Evolutionary conservation across 2,797 vertebrate species (phyloP).

Genomic region (Melanotaenia trifasciata): DNA sequence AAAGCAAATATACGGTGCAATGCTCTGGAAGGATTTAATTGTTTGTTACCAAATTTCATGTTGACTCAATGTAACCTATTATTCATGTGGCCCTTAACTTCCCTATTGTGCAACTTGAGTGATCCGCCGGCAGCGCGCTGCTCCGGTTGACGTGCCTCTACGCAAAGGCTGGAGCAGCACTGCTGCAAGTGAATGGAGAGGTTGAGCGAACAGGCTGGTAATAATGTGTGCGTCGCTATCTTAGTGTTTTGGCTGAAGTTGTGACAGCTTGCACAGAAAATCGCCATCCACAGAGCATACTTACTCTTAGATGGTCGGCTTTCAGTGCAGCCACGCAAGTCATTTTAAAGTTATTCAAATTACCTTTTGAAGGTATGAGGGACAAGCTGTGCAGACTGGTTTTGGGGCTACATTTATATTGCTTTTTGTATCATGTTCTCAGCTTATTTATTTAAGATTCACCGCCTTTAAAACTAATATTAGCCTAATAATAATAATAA

Average conservation of each 20-base stretch:
- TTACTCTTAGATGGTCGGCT: conserved; percentile 14
- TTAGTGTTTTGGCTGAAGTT: conserved; percentile 21
- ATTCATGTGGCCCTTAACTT: conserved; percentile 61
- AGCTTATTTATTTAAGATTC: not conserved
- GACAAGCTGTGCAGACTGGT: not conserved
- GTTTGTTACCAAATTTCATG: conserved; percentile 10
- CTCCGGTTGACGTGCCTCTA: conserved; percentile 54
- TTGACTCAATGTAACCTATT: conserved; percentile 32
- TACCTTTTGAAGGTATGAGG: not conserved
- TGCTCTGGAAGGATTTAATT: not conserved
- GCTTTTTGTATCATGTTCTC: not conserved
- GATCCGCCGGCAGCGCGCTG: conserved; percentile 56
- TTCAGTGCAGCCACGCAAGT: conserved; percentile 8
- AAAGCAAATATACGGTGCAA: not conserved
- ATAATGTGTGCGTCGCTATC: not conserved
- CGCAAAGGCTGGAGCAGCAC: conserved; percentile 16
- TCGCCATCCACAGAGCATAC: conserved; percentile 1
- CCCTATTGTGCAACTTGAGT: conserved; percentile 75
- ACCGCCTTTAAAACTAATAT: not conserved
- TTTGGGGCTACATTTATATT: not conserved
- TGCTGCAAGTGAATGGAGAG: conserved; percentile 16
- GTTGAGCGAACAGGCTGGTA: conserved; percentile 1
- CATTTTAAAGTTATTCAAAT: conserved; percentile 17
- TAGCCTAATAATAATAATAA: too few relatives aligned
- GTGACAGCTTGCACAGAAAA: conserved; percentile 2